Percentiles rank a stretch among this genome's conserved stretches.
phyloP scores from a whole-genome alignment of 1,140 invertebrate genomes.

The Asbolus verrucosus region DNA sequence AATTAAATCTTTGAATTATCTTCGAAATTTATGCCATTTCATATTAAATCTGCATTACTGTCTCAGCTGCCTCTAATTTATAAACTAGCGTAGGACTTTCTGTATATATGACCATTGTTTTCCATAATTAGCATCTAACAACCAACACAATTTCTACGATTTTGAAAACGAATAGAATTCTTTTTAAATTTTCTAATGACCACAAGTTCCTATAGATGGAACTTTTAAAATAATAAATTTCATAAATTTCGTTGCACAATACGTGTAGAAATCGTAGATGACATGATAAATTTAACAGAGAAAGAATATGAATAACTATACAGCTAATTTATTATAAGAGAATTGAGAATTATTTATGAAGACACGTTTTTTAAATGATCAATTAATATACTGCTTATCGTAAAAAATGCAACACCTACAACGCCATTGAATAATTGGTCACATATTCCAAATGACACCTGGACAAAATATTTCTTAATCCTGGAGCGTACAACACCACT shows the following conservation, averaged over 20 bases:
- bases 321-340: conserved; percentile 4
- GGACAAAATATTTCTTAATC: no score
- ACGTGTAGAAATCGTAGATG: conserved; percentile 13
- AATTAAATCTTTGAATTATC: conserved; percentile 30
- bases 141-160: not conserved
- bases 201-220: not conserved
- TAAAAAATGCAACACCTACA: conserved; percentile 11
- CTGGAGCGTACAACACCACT: not conserved
- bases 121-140: not conserved
- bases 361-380: conserved; percentile 15
- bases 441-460: no score
- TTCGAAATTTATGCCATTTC: conserved; percentile 21
- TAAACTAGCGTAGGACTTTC: conserved; percentile 23
- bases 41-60: conserved; percentile 25
- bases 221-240: conserved; percentile 11
- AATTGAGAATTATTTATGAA: not conserved
- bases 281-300: conserved; percentile 6
- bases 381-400: conserved; percentile 21
- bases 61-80: conserved; percentile 6
- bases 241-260: not conserved
- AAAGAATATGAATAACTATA: conserved; percentile 11
- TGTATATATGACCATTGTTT: conserved; percentile 18
- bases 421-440: conserved; percentile 11
- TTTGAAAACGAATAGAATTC: not conserved
- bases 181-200: conserved; percentile 18